Conservation (phyloP, 2,888 invertebrate species). For the Isotomurus palustris region DNA sequence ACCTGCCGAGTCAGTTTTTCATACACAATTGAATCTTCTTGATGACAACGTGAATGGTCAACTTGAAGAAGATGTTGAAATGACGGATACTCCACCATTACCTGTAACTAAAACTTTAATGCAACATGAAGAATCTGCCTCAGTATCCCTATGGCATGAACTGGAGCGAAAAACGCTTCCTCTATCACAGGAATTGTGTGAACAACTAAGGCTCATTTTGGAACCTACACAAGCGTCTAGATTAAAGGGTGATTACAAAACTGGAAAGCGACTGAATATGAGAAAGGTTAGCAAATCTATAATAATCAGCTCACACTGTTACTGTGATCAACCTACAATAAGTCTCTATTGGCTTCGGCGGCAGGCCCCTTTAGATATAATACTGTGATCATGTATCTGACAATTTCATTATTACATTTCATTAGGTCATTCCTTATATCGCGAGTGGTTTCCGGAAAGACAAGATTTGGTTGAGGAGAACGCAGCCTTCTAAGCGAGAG, state of each 20-base stretch:
- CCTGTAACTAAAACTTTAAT: constrained; percentile 12
- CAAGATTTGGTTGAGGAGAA: constrained; percentile 95
- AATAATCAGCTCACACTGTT: neutral
- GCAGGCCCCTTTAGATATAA: too few relatives aligned
- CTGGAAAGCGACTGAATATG: constrained; percentile 97
- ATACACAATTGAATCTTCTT: constrained; percentile 55
- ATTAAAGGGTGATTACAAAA: constrained; percentile 90
- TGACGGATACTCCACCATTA: neutral
- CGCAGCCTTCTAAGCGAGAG: constrained; percentile 89
- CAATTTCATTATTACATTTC: constrained; percentile 9
- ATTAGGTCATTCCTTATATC: constrained; percentile 88
- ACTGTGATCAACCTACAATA: neutral
- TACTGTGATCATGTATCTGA: neutral
- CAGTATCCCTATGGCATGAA: constrained; percentile 42
- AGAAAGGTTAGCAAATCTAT: constrained; percentile 57
- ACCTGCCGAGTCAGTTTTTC: constrained; percentile 69
- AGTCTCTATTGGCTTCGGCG: neutral
- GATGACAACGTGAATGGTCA: constrained; percentile 20
- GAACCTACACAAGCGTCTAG: constrained; percentile 93
- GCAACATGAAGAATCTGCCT: constrained; percentile 22
- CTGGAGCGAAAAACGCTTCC: constrained; percentile 49
- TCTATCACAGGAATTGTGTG: constrained; percentile 80
- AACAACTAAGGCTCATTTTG: constrained; percentile 85
- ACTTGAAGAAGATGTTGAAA: neutral
- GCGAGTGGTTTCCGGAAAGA: constrained; percentile 98